phyloP scores from a whole-genome alignment of 2,888 invertebrate genomes.

The Auanema sp. region DNA sequence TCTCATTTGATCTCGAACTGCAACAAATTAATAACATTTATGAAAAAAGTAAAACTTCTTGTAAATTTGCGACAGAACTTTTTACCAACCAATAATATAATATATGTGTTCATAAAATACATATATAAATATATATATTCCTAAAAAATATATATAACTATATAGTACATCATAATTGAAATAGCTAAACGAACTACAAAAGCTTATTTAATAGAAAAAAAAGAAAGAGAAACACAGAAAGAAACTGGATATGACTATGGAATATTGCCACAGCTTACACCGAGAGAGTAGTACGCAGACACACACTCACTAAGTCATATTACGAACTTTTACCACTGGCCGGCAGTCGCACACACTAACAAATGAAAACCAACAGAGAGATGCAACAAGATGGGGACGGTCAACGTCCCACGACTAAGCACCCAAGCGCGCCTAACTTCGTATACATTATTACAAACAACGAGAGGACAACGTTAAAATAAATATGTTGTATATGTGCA shows the following conservation, averaged over 20 bases:
- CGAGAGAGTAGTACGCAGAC: no score
- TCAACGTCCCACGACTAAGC: constrained; percentile 22
- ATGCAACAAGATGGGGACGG: constrained; percentile 16
- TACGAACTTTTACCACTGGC: constrained; percentile 15
- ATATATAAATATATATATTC: no score
- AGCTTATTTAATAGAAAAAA: constrained; percentile 1
- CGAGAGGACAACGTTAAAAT: constrained; percentile 14
- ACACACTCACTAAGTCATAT: no score
- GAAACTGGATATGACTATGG: background rate
- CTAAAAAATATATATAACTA: no score
- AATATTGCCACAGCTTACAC: constrained; percentile 8
- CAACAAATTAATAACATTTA: no score
- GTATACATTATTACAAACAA: constrained; percentile 20
- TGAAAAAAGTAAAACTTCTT: no score
- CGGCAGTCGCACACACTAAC: constrained; percentile 17
- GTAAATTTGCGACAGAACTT: no score
- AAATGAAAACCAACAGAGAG: constrained; percentile 14
- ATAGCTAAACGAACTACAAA: no score
- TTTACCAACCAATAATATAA: no score
- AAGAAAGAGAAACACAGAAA: constrained; percentile 4
- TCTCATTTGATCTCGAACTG: no score
- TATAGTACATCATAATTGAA: no score
- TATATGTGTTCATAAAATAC: no score
- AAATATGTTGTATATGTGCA: constrained; percentile 24
- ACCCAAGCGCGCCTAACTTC: constrained; percentile 22